Evolutionary conservation across 2,888 invertebrate species (phyloP).

Genomic region (Lottia gigantea): DNA sequence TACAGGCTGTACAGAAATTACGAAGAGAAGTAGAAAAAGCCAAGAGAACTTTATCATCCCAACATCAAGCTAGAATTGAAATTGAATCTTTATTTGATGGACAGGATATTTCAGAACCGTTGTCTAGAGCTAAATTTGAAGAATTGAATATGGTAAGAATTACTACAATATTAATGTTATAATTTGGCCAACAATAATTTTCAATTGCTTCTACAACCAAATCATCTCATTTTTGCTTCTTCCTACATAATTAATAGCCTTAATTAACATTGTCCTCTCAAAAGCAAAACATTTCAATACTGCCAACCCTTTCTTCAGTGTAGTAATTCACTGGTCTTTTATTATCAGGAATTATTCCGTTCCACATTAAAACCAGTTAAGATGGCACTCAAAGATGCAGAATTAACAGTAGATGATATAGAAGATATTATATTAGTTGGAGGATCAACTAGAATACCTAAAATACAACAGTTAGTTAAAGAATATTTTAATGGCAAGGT

Average conservation of each 20-base stretch:
- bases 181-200: neutral
- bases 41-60: constrained; percentile 92
- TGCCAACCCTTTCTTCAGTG: no score
- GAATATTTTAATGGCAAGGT: constrained; percentile 88
- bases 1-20: constrained; percentile 93
- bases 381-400: constrained; percentile 96
- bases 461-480: constrained; percentile 78
- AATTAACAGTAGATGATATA: constrained; percentile 96
- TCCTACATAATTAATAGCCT: no score
- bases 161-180: neutral
- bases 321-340: neutral
- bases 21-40: constrained; percentile 97
- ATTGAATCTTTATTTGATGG: constrained; percentile 98
- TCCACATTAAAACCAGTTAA: constrained; percentile 95
- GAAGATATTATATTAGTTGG: constrained; percentile 99
- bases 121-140: constrained; percentile 98
- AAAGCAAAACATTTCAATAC: no score
- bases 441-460: constrained; percentile 98
- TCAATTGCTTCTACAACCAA: no score
- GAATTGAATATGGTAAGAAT: constrained; percentile 88
- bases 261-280: no score
- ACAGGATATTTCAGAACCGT: constrained; percentile 96
- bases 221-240: no score
- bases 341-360: constrained; percentile 73
- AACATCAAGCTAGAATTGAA: constrained; percentile 96